Evolutionary conservation across 2,113 vertebrate genomes (phyloP).

Genomic region (Prionailurus bengalensis): DNA sequence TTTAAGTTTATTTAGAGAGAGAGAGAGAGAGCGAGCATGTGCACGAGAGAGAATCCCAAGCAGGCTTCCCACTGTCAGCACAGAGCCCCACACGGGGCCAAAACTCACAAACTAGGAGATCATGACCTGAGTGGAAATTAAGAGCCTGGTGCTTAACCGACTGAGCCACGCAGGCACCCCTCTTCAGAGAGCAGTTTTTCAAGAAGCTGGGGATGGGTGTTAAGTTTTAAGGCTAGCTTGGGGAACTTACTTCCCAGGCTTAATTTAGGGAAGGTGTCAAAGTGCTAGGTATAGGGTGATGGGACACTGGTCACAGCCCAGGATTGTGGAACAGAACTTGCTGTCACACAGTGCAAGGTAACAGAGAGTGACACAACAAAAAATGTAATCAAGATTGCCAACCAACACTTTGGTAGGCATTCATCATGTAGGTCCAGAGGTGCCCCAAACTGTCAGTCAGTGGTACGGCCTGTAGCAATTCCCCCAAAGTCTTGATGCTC

Average conservation of each 20-base stretch:
- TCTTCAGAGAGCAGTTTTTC: neutral
- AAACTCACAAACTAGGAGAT: too few species aligned
- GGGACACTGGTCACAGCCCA: slow-evolving; percentile 95
- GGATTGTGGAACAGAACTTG: slow-evolving; percentile 92
- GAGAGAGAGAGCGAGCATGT: too few species aligned
- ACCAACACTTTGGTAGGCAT: slow-evolving; percentile 93
- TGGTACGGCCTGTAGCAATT: slow-evolving; percentile 89
- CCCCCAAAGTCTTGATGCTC: slow-evolving; percentile 91
- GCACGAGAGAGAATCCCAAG: too few species aligned
- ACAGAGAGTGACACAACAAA: slow-evolving; percentile 89
- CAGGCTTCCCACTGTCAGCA: too few species aligned
- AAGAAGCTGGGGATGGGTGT: neutral
- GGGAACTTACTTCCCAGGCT: neutral
- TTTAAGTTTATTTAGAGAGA: too few species aligned
- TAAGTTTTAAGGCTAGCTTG: neutral
- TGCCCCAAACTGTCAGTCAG: slow-evolving; percentile 93
- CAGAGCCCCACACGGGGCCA: too few species aligned
- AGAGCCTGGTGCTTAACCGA: too few species aligned
- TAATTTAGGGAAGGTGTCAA: slow-evolving; percentile 75
- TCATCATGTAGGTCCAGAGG: slow-evolving; percentile 97
- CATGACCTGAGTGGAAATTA: too few species aligned
- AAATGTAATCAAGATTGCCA: slow-evolving; percentile 95
- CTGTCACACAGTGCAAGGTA: slow-evolving; percentile 91
- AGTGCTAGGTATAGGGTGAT: slow-evolving; percentile 91
- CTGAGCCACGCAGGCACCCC: too few species aligned